Evolutionary conservation across 1,140 invertebrate species (phyloP), one percentile per base, ranked within the genome.

Genomic region (Gonioctena quinquepunctata): DNA sequence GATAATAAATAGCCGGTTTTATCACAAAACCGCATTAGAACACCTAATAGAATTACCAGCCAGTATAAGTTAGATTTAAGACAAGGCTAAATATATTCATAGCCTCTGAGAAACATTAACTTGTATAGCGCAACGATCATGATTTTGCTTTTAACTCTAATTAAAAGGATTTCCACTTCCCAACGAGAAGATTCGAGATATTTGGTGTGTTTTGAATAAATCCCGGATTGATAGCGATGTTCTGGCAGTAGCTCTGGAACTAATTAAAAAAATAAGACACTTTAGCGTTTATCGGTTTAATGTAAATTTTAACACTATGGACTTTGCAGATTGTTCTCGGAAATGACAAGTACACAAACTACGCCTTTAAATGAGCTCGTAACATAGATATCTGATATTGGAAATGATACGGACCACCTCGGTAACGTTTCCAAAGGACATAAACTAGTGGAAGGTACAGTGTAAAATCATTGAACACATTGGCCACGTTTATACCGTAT

Each of bases 61-160:
- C 19, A 16, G 11, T 27, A 23, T 27, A 18, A 60, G 8, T 60
- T 1, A 60, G 57, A 60, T 60, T 13, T 19, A 60, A 60, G 57
- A 60, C 57, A 54, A 54, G 52, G 22, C 3, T 27, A 28, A 60
- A 28, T 60, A 27, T 60, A 60, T 60, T 60, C 57, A 60, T 60
- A 60, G 57, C 25, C 57, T 60, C 57, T 60, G 16, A 60, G 21
- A 27, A 60, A n/a, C 57, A 27, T 60, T 60, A 60, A 60, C 57
- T 60, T 27, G 22, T 60, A 23, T 8, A 8, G 18, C 52, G n/a
- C n/a, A n/a, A n/a, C 22, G 57, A 60, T 60, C 57, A 60, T 60
- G 57, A 60, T 60, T 60, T 60, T 60, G 57, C 57, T 60, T 60
- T 60, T 60, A 60, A 27, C 57, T 60, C 57, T 60, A 60, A 60